These are phyloP conservation scores for Brachionichthys hirsutus DNA, from an alignment of 2,113 vertebrate genomes.

Conservation along the genomic window DNA sequence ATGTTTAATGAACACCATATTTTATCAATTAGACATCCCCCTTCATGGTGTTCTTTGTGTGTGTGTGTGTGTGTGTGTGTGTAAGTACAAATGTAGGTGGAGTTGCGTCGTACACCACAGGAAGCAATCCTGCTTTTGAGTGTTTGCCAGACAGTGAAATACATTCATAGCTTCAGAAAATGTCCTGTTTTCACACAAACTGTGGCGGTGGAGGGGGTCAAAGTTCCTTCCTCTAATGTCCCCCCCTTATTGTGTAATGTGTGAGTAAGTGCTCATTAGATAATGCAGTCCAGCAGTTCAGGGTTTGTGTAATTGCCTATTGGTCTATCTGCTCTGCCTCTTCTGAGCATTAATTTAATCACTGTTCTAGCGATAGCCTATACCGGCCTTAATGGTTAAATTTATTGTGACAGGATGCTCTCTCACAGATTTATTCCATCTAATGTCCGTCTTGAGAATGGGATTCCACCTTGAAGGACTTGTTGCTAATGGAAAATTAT, in stretches of 20 bases:
- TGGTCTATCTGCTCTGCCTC: constrained; percentile 47
- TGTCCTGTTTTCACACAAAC: constrained; percentile 41
- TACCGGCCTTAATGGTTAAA: constrained; percentile 64
- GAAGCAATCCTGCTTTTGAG: constrained; percentile 47
- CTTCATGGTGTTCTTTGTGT: background rate
- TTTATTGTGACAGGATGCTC: constrained; percentile 49
- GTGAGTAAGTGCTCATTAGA: constrained; percentile 67
- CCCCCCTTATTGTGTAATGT: constrained; percentile 61
- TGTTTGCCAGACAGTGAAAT: background rate
- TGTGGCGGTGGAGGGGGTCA: constrained; percentile 22
- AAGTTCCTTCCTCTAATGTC: constrained; percentile 29
- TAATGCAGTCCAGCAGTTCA: constrained; percentile 55
- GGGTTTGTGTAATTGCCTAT: constrained; percentile 66
- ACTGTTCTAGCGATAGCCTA: constrained; percentile 56
- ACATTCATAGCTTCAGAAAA: constrained; percentile 28
- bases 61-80: constrained; percentile 14
- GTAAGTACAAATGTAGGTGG: constrained; percentile 4
- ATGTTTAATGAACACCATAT: constrained; percentile 73
- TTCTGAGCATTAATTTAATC: constrained; percentile 69
- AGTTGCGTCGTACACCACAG: constrained; percentile 43
- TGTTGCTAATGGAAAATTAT: constrained; percentile 64
- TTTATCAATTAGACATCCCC: constrained; percentile 62
- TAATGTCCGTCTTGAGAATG: constrained; percentile 48
- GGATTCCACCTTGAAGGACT: constrained; percentile 64
- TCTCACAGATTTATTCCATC: constrained; percentile 48